Base-by-base conservation (phyloP, 2,113 vertebrate genomes). In the Syngnathus floridae region DNA sequence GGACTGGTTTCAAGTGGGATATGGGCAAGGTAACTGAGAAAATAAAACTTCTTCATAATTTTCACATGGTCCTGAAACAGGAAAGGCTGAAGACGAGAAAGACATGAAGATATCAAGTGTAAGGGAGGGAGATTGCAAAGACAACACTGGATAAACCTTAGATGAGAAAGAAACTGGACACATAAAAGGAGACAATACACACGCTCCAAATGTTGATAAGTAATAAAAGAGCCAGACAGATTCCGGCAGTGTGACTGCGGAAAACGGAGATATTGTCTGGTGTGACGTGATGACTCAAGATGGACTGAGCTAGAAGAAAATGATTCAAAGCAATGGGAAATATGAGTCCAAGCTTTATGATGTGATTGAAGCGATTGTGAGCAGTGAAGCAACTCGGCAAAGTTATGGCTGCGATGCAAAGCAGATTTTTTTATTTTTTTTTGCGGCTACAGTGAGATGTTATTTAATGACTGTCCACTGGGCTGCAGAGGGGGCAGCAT, bases 351-450 rank as follows among this genome's bases (percentile, higher is more conserved):
- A 14, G 43, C 58, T 22, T 40, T 40, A 11, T 43, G 58, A 61
- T 16, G 58, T 61, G 38, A 41, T 41, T 61, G 21, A 43, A 41
- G 40, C 43, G 38, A 61, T 43, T 43, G 59, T 26, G 59, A n/a
- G 9, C 59, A 61, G 21, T 17, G 59, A 61, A 16, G 59, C 21
- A 43, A 61, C 59, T 61, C 13, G n/a, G 21, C 36, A n/a, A n/a
- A 13, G 38, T 60, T 21, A 41, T 22, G 37, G 12, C 59, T 14
- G 38, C 1, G 17, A 61, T 61, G 38, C 38, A 61, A 43, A 43
- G n/a, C 11, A 16, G 40, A 61, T 14, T 26, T 61, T 26, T 26
- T 26, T 26, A 43, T 61, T 21, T 11, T 26, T 26, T 26, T 61
- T 61, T 21, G 12, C 54, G 2, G 40, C 21, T 1, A 26, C 7